Evolutionary conservation across 1,140 invertebrate species (phyloP).

Genomic region (Euwallacea fornicatus): DNA sequence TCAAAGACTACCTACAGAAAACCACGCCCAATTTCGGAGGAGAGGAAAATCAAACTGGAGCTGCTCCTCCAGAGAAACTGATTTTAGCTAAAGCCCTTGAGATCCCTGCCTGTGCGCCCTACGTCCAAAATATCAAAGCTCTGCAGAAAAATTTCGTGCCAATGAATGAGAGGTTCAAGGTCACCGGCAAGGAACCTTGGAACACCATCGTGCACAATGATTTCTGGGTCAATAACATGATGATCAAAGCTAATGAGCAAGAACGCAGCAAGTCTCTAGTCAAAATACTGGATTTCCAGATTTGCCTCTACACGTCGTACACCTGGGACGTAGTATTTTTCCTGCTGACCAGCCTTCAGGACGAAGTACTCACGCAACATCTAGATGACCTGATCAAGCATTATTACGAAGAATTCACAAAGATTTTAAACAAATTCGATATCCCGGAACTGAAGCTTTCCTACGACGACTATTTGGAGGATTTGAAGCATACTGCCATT

Average conservation of each 20-base stretch:
- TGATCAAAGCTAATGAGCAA: conserved; percentile 46
- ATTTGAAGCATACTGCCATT: background rate
- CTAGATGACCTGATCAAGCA: conserved; percentile 55
- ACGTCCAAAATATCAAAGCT: background rate
- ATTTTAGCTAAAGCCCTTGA: background rate
- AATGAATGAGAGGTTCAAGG: background rate
- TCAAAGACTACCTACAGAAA: conserved; percentile 49
- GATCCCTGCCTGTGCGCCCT: background rate
- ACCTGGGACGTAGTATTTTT: conserved; percentile 62
- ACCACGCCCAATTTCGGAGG: background rate
- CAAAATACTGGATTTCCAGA: conserved; percentile 67
- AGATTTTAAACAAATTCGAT: background rate
- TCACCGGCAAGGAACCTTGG: conserved; percentile 50
- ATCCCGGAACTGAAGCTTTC: conserved; percentile 3
- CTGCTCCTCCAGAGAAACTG: background rate
- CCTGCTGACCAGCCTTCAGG: conserved; percentile 58
- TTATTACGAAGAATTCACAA: conserved; percentile 6
- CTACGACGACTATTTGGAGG: conserved; percentile 1
- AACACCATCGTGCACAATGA: conserved; percentile 61
- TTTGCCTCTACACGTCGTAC: conserved; percentile 57
- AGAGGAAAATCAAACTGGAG: background rate
- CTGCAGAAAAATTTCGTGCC: background rate
- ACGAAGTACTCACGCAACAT: conserved; percentile 51
- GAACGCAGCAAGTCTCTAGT: conserved; percentile 49
- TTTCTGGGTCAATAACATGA: conserved; percentile 66